These are phyloP conservation scores for Eidolon dupreanum DNA, from an alignment of 2,797 vertebrate genomes.

Conservation along the genomic window DNA sequence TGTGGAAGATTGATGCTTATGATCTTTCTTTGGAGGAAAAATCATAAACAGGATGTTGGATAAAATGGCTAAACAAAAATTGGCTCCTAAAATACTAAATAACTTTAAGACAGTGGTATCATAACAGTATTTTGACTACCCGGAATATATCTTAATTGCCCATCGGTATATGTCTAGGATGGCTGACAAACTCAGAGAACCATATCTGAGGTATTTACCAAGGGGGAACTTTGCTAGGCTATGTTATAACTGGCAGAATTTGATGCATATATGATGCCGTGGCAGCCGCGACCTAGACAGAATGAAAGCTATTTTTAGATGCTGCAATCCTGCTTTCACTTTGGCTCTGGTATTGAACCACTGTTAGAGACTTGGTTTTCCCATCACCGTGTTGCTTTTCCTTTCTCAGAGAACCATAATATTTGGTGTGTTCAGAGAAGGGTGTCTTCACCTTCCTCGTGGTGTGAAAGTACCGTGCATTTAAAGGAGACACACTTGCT, in stretches of 20 bases:
- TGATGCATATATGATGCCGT: not conserved
- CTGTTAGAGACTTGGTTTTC: slow-evolving; percentile 3
- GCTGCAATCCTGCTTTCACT: not conserved
- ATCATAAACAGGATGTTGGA: not conserved
- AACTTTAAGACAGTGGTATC: not conserved
- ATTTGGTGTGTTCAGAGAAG: not conserved
- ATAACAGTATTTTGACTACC: not conserved
- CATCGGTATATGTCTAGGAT: not conserved
- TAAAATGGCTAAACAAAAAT: not conserved
- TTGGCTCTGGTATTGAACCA: not conserved
- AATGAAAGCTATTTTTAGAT: slow-evolving; percentile 1
- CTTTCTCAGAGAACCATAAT: not conserved
- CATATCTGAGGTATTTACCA: not conserved
- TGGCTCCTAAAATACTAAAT: not conserved
- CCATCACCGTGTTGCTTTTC: not conserved
- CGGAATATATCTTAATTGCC: not conserved
- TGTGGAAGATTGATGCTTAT: not conserved
- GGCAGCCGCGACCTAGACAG: not conserved
- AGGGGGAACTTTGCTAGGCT: not conserved
- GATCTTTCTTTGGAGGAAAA: not conserved
- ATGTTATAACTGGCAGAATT: not conserved
- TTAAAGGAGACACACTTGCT: not conserved
- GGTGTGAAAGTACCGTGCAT: not conserved
- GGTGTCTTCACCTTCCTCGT: not conserved
- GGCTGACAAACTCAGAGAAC: not conserved